Conservation (phyloP, 2,113 vertebrate genomes). For the Prunella himalayana region DNA sequence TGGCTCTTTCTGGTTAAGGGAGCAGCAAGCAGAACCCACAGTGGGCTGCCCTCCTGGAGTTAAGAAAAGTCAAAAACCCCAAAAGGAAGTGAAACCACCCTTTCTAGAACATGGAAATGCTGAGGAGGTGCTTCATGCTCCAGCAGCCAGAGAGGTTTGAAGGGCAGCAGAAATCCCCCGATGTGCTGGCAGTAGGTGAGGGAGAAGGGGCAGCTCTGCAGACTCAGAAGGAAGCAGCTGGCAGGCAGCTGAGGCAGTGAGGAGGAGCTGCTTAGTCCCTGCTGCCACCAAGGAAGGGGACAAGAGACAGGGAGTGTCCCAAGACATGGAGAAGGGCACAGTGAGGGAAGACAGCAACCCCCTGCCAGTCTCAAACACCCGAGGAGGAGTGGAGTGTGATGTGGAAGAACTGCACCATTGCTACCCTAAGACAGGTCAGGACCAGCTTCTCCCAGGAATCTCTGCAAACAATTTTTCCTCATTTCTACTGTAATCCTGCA, state of each 20-base stretch:
- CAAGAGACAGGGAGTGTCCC: background rate
- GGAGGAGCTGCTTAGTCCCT: background rate
- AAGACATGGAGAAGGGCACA: background rate
- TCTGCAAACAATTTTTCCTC: background rate
- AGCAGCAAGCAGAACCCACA: background rate
- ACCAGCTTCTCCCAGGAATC: background rate
- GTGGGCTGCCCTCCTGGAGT: background rate
- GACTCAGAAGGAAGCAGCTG: background rate
- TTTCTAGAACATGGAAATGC: slow-evolving; percentile 49
- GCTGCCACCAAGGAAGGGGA: background rate
- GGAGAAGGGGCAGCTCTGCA: background rate
- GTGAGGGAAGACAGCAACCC: rapidly evolving
- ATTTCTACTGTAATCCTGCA: background rate
- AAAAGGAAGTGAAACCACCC: slow-evolving; percentile 37
- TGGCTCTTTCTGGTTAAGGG: background rate
- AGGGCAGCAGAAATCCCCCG: slow-evolving; percentile 18
- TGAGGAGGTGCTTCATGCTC: slow-evolving; percentile 5
- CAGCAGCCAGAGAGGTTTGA: background rate
- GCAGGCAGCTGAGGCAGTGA: background rate
- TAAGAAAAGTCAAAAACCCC: background rate
- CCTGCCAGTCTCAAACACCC: background rate
- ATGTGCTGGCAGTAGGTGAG: background rate
- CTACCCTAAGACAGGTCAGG: background rate
- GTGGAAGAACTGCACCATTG: background rate
- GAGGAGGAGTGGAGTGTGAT: rapidly evolving